Evolutionary conservation across 2,113 vertebrate genomes (phyloP), one percentile per base, ranked within the genome.

Genomic region (Crotalus tigris): DNA sequence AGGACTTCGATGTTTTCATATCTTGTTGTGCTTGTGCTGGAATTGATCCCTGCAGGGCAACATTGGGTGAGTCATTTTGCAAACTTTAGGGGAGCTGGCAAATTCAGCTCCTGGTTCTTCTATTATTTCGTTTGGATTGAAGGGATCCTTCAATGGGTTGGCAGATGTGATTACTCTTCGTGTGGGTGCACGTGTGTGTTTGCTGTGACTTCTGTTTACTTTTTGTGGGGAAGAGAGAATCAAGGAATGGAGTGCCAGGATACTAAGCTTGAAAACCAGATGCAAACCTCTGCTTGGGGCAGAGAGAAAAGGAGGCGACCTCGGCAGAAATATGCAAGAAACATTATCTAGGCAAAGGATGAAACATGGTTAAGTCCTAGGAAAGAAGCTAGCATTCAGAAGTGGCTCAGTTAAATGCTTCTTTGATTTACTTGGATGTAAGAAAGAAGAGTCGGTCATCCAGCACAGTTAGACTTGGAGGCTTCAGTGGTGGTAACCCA

Each of bases 111-210:
- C 24, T 93, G 6, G 57, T 94, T 93, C 46, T 46, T 23, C 3
- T 0, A 51, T 5, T 21, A 3, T 24, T 0, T 4, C 69, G 3
- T 51, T 90, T 0, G 58, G 64, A 15, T 33, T 13, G 61, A 0
- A 0, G 0, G 19, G 21, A 44, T 0, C 49, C 13, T 64, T 17
- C 90, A 0, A 0, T 33, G 12, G 85, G 11, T 4, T 87, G 17
- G 24, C 8, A 1, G 0, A 3, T 19, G 85, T 12, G 9, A 0
- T 2, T 33, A 75, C 11, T 81, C 59, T 33, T 89, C 64, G 24
- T 1, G 49, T 0, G 24, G 64, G 29, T 88, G 75, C 51, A 0
- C 51, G 0, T 61, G n/a, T 33, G 64, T 75, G 29, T 64, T 54
- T 15, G 46, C 29, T 91, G 61, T n/a, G 57, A 75, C 46, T 81